A percentile compares a stretch with the other conserved stretches of the same genome.
phyloP scores from a whole-genome alignment of 2,797 vertebrate genomes.

The Pachyuromys duprasi region DNA sequence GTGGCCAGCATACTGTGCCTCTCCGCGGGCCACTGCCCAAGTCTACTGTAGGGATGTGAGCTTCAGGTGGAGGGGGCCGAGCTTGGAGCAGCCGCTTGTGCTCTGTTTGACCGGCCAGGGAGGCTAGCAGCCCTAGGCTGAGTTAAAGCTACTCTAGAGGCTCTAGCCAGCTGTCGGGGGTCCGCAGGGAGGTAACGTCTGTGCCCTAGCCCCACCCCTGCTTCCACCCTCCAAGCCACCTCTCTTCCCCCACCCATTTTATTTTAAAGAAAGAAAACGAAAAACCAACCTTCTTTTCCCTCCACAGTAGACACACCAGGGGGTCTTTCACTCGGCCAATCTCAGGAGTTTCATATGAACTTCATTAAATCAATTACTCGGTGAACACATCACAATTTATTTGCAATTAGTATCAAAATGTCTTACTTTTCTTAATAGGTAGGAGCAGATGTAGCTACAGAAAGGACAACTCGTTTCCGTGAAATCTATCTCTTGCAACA shows the following conservation, averaged over 20 bases:
- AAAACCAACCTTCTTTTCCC: constrained; percentile 78
- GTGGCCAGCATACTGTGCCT: background rate
- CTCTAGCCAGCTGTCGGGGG: constrained; percentile 28
- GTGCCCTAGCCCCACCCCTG: constrained; percentile 56
- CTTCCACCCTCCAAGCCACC: constrained; percentile 53
- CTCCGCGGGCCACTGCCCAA: background rate
- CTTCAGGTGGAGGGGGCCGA: background rate
- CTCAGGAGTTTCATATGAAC: constrained; percentile 86
- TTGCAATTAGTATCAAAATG: constrained; percentile 88
- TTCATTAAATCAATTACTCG: constrained; percentile 89
- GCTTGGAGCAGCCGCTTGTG: background rate
- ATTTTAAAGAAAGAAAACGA: constrained; percentile 67
- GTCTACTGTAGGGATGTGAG: background rate
- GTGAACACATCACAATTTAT: constrained; percentile 88
- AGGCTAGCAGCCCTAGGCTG: background rate
- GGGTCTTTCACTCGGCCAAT: constrained; percentile 84
- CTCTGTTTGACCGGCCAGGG: background rate
- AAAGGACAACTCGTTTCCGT: constrained; percentile 83
- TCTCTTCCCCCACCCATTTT: background rate
- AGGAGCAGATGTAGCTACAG: constrained; percentile 87
- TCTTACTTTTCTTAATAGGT: constrained; percentile 86
- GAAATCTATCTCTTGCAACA: constrained; percentile 83
- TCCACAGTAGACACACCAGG: constrained; percentile 84
- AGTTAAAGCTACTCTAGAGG: background rate
- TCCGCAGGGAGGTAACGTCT: constrained; percentile 77